Base-by-base conservation (phyloP, 2,888 invertebrate genomes). In the Hirtodrosophila duncani region DNA sequence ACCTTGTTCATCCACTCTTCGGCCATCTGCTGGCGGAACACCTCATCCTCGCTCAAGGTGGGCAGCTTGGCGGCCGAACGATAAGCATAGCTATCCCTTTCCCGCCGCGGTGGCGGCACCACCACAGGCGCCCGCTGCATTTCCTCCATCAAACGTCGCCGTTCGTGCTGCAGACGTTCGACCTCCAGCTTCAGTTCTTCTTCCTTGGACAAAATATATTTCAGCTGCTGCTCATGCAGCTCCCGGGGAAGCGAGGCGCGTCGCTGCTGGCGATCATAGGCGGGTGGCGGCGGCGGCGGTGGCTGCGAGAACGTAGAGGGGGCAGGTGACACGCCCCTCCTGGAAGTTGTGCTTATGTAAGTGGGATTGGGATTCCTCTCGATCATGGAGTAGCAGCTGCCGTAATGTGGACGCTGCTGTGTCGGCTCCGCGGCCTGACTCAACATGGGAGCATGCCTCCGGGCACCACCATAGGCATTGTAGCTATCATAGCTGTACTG, bases 1-100 rank as follows among this genome's bases (percentile, higher is more conserved):
- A 95, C 92, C 86, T 94, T 92, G 79, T 89, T 89, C 82, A 94
- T 90, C 87, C 94, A 95, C 84, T 95, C 95, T 68, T 93, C 90
- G 86, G 93, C 95, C 94, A 95, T 95, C 86, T 92, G 91, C 64
- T 92, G 92, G 4, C 94, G 90, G 69, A 93, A 91, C 27, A 90
- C 88, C 84, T 94, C 93, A 58, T 91, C 91, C 83, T 94, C 92
- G 34, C 91, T 91, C 5, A 91, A 90, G 6, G 91, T 64, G 26
- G 91, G 85, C 36, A 85, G 23, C 62, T 84, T 83, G 7, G 81
- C 75, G 0, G 77, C 61, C 1, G 84, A 78, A 2, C 82, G 67
- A 17, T 81, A 83, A 24, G n/a, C n/a, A n/a, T n/a, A n/a, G n/a
- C n/a, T n/a, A n/a, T n/a, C n/a, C n/a, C 75, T 71, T 7, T 85